phyloP scores from a whole-genome alignment of 2,888 invertebrate species.

The Leistus spinibarbis region DNA sequence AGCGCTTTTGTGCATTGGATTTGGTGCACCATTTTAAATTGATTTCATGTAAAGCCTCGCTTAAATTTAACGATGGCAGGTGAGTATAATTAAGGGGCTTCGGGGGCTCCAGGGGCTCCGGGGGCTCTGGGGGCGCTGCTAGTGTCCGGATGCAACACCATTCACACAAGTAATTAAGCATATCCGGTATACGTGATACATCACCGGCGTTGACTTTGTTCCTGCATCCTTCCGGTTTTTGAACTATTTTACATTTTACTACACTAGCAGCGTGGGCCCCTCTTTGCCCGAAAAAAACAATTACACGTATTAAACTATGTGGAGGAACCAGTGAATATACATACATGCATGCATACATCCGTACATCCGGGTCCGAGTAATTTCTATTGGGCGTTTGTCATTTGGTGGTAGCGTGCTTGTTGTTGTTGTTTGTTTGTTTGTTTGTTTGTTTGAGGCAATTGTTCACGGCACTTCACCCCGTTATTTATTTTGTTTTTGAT shows the following conservation, averaged over 20 bases:
- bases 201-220: slow-evolving; percentile 24
- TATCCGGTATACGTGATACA: slow-evolving; percentile 36
- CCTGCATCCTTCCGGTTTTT: slow-evolving; percentile 15
- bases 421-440: not conserved
- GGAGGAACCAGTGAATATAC: not conserved
- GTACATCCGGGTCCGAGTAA: slow-evolving; percentile 1
- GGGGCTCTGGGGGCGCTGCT: not conserved
- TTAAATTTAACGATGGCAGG: no score
- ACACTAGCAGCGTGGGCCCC: not conserved
- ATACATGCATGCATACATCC: not conserved
- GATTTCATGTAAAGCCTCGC: no score
- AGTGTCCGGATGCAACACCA: slow-evolving; percentile 15
- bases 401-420: slow-evolving; percentile 6
- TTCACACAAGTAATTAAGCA: slow-evolving; percentile 38
- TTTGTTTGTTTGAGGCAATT: slow-evolving; percentile 9
- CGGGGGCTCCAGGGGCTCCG: not conserved
- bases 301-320: not conserved
- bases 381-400: slow-evolving; percentile 34
- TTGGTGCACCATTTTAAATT: no score
- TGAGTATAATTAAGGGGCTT: slow-evolving; percentile 7
- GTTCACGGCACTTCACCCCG: not conserved
- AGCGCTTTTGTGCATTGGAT: not conserved
- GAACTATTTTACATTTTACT: not conserved
- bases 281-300: not conserved
- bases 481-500: slow-evolving; percentile 37